Evolutionary conservation across 2,888 invertebrate genomes (phyloP), one percentile per base, ranked within the genome.

Genomic region (Perithous albicinctus): DNA sequence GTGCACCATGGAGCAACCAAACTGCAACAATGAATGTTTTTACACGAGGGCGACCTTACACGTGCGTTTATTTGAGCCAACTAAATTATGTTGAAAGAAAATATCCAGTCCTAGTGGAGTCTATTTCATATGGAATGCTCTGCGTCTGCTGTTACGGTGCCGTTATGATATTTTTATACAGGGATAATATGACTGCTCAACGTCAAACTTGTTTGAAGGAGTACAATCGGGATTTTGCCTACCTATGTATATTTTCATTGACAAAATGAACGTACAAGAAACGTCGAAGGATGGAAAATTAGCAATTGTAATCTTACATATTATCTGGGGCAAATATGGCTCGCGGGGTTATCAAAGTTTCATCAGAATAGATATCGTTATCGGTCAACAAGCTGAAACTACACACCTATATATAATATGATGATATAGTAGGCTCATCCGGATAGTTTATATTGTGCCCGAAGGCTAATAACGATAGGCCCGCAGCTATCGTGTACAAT

Each of bases 1-100:
- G 59, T 29, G 64, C 70, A 73, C 38, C 64, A 72, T 63, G 20
- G 69, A 64, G 29, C 64, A 61, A 56, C 72, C 72, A 76, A 75
- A 75, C 78, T 76, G 59, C 69, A 48, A 77, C 70, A 64, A 61
- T 64, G 43, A n/a, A n/a, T n/a, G n/a, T n/a, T n/a, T n/a, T n/a
- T n/a, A n/a, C n/a, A n/a, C n/a, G n/a, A n/a, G n/a, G n/a, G n/a
- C n/a, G n/a, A n/a, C n/a, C n/a, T n/a, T n/a, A n/a, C n/a, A n/a
- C n/a, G n/a, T n/a, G n/a, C n/a, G n/a, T n/a, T n/a, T n/a, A n/a
- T n/a, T n/a, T n/a, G n/a, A n/a, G n/a, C n/a, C n/a, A n/a, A n/a
- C n/a, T n/a, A n/a, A n/a, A n/a, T n/a, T n/a, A n/a, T n/a, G n/a
- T n/a, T n/a, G n/a, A n/a, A n/a, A n/a, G n/a, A n/a, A n/a, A n/a